Percentiles rank a stretch among this genome's conserved stretches.
These are phyloP conservation scores for Ctenoplectra terminalis DNA, from an alignment of 1,140 invertebrate genomes.

Conservation along the genomic window DNA sequence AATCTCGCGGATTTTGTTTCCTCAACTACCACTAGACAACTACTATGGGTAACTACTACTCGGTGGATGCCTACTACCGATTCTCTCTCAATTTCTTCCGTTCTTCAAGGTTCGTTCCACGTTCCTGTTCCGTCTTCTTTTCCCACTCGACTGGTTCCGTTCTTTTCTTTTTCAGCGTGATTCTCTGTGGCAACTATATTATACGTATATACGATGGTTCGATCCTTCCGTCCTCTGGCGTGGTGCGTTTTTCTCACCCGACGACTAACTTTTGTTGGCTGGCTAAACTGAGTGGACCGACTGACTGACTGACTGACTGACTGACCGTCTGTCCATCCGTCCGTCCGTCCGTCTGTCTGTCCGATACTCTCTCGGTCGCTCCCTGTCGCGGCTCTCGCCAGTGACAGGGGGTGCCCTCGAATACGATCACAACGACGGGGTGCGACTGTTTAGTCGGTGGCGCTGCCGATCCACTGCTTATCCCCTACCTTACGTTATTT, in stretches of 20 bases:
- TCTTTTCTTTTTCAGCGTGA: no score
- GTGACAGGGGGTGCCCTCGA: conserved; percentile 67
- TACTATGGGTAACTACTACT: conserved; percentile 10
- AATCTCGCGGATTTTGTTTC: conserved; percentile 12
- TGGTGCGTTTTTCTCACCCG: not conserved
- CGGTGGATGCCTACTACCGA: conserved; percentile 15
- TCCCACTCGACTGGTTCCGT: no score
- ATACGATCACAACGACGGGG: conserved; percentile 72
- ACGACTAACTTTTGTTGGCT: not conserved
- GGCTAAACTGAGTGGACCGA: conserved; percentile 43
- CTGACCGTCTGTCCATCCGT: conserved; percentile 42
- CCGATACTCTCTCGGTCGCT: conserved; percentile 64
- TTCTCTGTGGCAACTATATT: no score
- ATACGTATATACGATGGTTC: not conserved
- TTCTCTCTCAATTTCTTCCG: not conserved
- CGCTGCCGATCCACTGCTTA: conserved; percentile 65
- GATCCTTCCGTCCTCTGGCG: not conserved
- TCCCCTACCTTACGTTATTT: conserved; percentile 35
- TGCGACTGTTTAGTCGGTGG: conserved; percentile 74
- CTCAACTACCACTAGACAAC: conserved; percentile 24
- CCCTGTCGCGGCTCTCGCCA: conserved; percentile 69
- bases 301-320: conserved; percentile 58
- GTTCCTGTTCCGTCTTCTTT: not conserved
- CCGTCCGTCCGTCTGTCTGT: conserved; percentile 44
- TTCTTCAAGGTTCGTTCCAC: not conserved